phyloP scores from a whole-genome alignment of 2,888 invertebrate species.

The Hoplodrina blanda region DNA sequence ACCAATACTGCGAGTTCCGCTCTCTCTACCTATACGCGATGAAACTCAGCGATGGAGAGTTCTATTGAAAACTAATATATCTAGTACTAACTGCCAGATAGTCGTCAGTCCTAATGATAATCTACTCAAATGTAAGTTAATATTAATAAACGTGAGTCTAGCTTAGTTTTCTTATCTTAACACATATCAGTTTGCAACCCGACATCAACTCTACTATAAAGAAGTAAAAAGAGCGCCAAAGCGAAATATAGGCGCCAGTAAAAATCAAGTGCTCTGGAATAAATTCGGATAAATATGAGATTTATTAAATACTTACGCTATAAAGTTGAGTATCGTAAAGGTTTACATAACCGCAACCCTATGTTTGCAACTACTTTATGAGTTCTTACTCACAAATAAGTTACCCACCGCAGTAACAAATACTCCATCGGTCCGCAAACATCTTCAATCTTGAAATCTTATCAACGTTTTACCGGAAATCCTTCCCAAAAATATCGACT shows the following conservation, averaged over 20 bases:
- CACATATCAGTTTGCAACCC: too few relatives aligned
- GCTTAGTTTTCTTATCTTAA: background rate
- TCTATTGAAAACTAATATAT: slow-evolving; percentile 69
- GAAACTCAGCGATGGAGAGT: slow-evolving; percentile 85
- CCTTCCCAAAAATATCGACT: slow-evolving; percentile 37
- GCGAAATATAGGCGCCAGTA: too few relatives aligned
- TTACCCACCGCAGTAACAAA: background rate
- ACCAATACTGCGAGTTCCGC: slow-evolving; percentile 87
- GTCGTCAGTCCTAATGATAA: background rate
- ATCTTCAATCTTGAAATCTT: slow-evolving; percentile 15
- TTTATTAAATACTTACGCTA: too few relatives aligned
- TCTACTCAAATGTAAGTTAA: slow-evolving; percentile 3
- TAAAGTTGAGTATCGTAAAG: background rate
- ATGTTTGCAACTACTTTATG: background rate
- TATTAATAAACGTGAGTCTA: slow-evolving; percentile 26
- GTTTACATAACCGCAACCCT: background rate
- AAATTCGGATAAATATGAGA: too few relatives aligned
- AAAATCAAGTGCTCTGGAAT: too few relatives aligned
- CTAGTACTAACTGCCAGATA: background rate
- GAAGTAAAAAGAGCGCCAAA: too few relatives aligned
- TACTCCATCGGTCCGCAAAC: slow-evolving; percentile 7
- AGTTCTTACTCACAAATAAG: background rate
- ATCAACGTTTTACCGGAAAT: slow-evolving; percentile 44
- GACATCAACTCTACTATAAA: too few relatives aligned
- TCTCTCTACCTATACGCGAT: slow-evolving; percentile 85